These are phyloP conservation scores for Aspidiotus destructor DNA, from an alignment of 2,888 invertebrate genomes.

Conservation along the genomic window DNA sequence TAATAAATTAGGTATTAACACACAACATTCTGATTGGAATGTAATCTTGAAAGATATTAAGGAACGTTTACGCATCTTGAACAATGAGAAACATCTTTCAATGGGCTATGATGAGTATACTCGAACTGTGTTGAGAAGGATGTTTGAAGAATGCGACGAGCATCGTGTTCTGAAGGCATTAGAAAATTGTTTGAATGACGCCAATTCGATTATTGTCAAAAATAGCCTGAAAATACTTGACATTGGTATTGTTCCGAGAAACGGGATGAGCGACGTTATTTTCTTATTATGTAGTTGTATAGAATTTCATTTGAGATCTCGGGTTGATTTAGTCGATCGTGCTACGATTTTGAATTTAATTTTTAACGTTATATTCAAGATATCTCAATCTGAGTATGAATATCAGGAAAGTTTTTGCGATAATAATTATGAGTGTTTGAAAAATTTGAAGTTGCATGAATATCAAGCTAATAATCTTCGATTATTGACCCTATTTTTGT, in stretches of 20 bases:
- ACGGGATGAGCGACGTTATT: neutral
- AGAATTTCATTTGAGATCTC: neutral
- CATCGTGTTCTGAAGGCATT: neutral
- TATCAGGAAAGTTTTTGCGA: neutral
- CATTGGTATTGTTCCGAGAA: neutral
- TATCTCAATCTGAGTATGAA: neutral
- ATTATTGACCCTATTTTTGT: neutral
- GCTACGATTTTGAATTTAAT: no score
- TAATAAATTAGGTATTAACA: conserved; percentile 4
- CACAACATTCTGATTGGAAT: no score
- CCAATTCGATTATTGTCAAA: neutral
- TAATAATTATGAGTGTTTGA: conserved; percentile 2
- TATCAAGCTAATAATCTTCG: conserved; percentile 18
- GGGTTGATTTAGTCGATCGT: neutral
- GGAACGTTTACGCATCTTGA: conserved; percentile 3
- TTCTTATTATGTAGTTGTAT: conserved; percentile 6
- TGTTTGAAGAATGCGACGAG: neutral
- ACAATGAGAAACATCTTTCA: neutral
- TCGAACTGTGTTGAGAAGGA: neutral
- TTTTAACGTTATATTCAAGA: no score
- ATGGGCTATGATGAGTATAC: conserved; percentile 19
- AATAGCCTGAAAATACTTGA: neutral
- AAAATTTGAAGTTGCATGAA: conserved; percentile 8
- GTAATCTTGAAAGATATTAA: neutral
- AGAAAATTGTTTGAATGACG: neutral